Evolutionary conservation across 2,113 vertebrate genomes (phyloP).

Genomic region (Phylloscopus whistleri): DNA sequence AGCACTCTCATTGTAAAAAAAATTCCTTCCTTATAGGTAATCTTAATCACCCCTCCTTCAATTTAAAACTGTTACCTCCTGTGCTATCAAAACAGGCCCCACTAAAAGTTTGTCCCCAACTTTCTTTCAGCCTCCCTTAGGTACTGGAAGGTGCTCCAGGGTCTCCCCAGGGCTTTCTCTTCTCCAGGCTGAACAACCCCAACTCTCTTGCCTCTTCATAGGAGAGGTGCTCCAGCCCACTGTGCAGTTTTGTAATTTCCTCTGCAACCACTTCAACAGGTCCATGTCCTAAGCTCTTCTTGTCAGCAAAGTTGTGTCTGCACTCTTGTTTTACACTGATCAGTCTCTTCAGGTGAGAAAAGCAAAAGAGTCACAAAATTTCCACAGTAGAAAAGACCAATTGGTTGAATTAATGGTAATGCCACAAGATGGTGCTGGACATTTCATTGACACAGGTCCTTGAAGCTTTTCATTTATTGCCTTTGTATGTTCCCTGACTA

Average conservation of each 20-base stretch:
- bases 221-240: neutral
- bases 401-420: neutral
- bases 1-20: too few species aligned
- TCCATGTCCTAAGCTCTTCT: neutral
- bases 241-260: neutral
- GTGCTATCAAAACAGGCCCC: neutral
- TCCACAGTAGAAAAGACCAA: neutral
- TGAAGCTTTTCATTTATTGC: neutral
- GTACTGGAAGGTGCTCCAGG: neutral
- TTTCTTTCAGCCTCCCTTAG: neutral
- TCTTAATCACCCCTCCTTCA: neutral
- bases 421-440: conserved; percentile 52
- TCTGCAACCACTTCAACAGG: neutral
- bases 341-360: neutral
- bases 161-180: neutral
- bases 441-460: neutral
- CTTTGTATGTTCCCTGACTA: neutral
- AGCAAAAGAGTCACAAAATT: neutral
- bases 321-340: neutral
- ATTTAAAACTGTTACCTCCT: neutral
- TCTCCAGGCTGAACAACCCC: neutral
- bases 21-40: neutral
- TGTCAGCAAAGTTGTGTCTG: neutral
- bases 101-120: neutral
- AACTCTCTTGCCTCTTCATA: neutral